Evolutionary conservation across 2,797 vertebrate genomes (phyloP), one percentile per base, ranked within the genome.

Genomic region (Avahi laniger): DNA sequence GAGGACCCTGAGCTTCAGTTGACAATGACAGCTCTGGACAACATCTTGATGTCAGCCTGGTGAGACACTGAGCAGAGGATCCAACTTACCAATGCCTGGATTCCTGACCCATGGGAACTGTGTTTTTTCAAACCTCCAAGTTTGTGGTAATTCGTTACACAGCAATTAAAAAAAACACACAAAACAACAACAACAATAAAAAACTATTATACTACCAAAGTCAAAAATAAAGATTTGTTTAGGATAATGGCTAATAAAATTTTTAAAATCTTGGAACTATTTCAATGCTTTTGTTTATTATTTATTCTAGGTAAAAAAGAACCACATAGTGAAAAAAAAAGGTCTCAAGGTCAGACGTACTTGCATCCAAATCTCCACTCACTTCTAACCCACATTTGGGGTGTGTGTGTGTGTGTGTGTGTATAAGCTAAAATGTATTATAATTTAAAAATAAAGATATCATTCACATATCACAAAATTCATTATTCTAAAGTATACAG

Each of bases 201-300:
- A 48, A 3, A 0, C 11, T 33, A 41, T 80, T 72, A 50, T 2
- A 90, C 78, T 84, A 65, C 17, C 46, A n/a, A 96, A 81, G 15
- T 89, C 3, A 94, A 92, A 90, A 91, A 87, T 38, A 80, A 91
- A 57, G 20, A 46, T 78, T 88, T 88, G 87, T 88, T 57, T 94
- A 70, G 24, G 43, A 83, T 15, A 82, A 78, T 48, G 22, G 11
- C 48, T 93, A 52, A 83, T 63, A 72, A 96, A 59, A 28, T 59
- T 72, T 33, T 33, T 61, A 91, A 86, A 54, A 57, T 33, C 54
- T 65, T 93, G 22, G 4, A 78, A 24, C 6, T 76, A 59, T 85
- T 52, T 72, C 4, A 78, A 12, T 83, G 18, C 13, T 93, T 91
- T 70, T 38, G 15, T 50, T 83, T 93, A 76, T 41, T 17, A 50